These are phyloP conservation scores for Fregata magnificens DNA, from an alignment of 2,113 vertebrate genomes.

Conservation along the genomic window DNA sequence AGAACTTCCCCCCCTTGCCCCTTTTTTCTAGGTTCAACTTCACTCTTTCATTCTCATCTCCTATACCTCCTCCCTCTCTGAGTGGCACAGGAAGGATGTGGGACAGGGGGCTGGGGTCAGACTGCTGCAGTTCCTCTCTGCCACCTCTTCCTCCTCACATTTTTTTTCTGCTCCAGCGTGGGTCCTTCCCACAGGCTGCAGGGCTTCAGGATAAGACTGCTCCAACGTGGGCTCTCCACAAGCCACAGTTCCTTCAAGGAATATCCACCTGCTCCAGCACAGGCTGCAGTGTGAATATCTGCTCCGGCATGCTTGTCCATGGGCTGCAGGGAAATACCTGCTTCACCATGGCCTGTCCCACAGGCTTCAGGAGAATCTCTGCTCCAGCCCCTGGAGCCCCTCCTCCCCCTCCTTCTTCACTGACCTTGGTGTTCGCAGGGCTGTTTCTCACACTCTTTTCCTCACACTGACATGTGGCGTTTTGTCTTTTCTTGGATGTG, in stretches of 20 bases:
- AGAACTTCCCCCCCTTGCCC: background rate
- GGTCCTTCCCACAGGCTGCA: background rate
- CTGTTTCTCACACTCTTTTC: background rate
- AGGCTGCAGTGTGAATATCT: accelerated
- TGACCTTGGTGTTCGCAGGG: too few relatives aligned
- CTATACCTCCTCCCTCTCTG: background rate
- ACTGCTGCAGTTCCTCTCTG: background rate
- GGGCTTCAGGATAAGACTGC: background rate
- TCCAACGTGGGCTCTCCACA: accelerated
- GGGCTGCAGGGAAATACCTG: background rate
- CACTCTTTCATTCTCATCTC: background rate
- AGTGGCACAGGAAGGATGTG: accelerated
- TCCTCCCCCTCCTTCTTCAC: background rate
- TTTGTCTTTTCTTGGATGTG: background rate
- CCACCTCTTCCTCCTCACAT: background rate
- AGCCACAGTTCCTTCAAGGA: background rate
- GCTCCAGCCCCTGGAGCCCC: background rate
- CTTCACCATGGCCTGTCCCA: background rate
- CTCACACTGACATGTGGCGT: accelerated
- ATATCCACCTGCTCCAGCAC: background rate
- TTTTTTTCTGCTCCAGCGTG: background rate
- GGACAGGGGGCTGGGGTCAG: background rate
- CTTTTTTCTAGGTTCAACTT: background rate
- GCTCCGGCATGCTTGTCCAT: background rate
- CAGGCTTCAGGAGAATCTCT: background rate